phyloP scores from a whole-genome alignment of 2,113 vertebrate genomes.

The Coreoperca whiteheadi region DNA sequence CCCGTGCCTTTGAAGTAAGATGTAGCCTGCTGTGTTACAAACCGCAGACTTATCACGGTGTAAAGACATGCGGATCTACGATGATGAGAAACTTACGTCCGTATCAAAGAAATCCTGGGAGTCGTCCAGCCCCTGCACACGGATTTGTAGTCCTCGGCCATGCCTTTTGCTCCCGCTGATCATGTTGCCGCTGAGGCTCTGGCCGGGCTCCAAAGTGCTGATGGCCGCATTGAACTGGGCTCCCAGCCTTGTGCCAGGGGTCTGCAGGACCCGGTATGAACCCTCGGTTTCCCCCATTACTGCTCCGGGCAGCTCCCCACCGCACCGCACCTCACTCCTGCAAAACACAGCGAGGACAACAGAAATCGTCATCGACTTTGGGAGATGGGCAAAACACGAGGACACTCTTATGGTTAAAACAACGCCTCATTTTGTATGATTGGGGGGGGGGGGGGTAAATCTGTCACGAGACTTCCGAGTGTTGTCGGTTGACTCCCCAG shows the following conservation, averaged over 20 bases:
- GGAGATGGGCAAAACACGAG: neutral
- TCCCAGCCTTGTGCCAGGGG: slow-evolving; percentile 90
- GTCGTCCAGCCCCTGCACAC: slow-evolving; percentile 91
- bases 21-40: slow-evolving; percentile 44
- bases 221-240: slow-evolving; percentile 86
- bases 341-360: slow-evolving; percentile 33
- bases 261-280: slow-evolving; percentile 91
- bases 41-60: slow-evolving; percentile 25
- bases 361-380: neutral
- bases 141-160: slow-evolving; percentile 79
- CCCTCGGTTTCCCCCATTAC: slow-evolving; percentile 96
- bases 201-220: slow-evolving; percentile 93
- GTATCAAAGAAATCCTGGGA: slow-evolving; percentile 88
- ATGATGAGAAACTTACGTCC: slow-evolving; percentile 85
- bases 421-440: neutral
- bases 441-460: neutral
- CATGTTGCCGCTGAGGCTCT: slow-evolving; percentile 81
- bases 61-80: neutral
- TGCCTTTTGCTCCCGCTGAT: slow-evolving; percentile 65
- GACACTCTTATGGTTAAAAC: neutral
- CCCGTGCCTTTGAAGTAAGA: neutral
- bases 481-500: neutral
- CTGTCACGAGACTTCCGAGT: no score
- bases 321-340: slow-evolving; percentile 67
- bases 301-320: slow-evolving; percentile 51